Percentiles rank a stretch among this genome's conserved stretches.
phyloP scores from a whole-genome alignment of 2,113 vertebrate species.

The Tetrao urogallus region DNA sequence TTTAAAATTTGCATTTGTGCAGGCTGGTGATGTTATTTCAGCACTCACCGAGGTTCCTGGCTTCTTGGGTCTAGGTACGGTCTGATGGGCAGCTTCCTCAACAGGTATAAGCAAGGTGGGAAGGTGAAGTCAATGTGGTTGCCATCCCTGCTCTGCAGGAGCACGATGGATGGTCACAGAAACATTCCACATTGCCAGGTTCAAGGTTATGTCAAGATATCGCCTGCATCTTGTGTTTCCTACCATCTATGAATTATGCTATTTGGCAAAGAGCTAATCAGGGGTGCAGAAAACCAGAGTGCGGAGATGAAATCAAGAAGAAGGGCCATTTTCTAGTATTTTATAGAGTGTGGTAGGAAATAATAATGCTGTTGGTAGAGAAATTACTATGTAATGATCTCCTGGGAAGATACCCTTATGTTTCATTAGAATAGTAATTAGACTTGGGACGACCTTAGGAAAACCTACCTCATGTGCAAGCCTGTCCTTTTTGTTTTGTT shows the following conservation, averaged over 20 bases:
- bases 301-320: slow-evolving; percentile 76
- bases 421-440: slow-evolving; percentile 85
- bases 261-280: slow-evolving; percentile 73
- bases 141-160: not conserved
- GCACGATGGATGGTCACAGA: not conserved
- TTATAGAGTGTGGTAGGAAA: slow-evolving; percentile 73
- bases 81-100: not conserved
- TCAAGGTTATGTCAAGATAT: slow-evolving; percentile 61
- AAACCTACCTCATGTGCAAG: slow-evolving; percentile 68
- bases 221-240: slow-evolving; percentile 66
- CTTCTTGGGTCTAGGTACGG: not conserved
- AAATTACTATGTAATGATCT: slow-evolving; percentile 81
- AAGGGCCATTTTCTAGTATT: slow-evolving; percentile 78
- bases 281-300: slow-evolving; percentile 68
- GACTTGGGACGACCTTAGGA: slow-evolving; percentile 76
- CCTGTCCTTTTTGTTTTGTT: slow-evolving; percentile 43
- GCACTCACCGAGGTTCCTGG: not conserved
- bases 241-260: slow-evolving; percentile 54
- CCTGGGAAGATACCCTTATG: slow-evolving; percentile 81
- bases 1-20: not conserved
- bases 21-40: not conserved
- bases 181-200: not conserved
- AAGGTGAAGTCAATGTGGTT: not conserved
- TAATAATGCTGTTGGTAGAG: slow-evolving; percentile 78
- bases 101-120: not conserved